These are phyloP conservation scores for Heterodera filipjevi DNA, from an alignment of 2,888 invertebrate species.

Conservation along the genomic window DNA sequence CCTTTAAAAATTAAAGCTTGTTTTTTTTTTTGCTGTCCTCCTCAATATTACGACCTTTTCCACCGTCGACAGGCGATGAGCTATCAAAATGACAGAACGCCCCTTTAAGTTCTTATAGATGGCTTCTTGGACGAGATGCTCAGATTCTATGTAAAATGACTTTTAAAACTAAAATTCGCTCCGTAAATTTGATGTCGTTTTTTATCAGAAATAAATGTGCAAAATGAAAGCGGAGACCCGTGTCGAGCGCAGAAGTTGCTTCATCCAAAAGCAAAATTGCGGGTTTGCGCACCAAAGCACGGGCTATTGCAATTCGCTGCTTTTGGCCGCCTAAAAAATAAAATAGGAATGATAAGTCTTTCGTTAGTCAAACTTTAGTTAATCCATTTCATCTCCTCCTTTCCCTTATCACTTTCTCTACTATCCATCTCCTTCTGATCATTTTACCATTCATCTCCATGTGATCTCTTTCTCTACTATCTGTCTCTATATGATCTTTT, in stretches of 20 bases:
- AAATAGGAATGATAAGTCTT: neutral
- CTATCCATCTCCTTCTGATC: too few relatives aligned
- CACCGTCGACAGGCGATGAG: conserved; percentile 68
- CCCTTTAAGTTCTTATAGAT: conserved; percentile 65
- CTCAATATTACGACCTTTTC: conserved; percentile 58
- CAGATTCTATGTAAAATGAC: conserved; percentile 45
- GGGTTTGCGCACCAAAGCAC: conserved; percentile 56
- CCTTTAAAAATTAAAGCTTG: conserved; percentile 37
- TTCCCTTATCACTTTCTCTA: neutral
- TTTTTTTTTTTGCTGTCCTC: neutral
- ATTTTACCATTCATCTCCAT: too few relatives aligned
- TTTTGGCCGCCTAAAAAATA: conserved; percentile 52
- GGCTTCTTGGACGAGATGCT: conserved; percentile 65
- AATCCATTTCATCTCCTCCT: too few relatives aligned
- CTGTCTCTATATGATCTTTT: too few relatives aligned
- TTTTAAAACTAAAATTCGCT: too few relatives aligned
- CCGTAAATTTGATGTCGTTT: neutral
- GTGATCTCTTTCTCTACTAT: neutral
- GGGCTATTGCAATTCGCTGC: conserved; percentile 58
- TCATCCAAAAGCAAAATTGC: conserved; percentile 61
- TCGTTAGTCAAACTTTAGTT: neutral
- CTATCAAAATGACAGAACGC: conserved; percentile 68
- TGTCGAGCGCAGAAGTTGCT: conserved; percentile 60
- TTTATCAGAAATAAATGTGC: too few relatives aligned
- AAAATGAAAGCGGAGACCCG: conserved; percentile 26